phyloP scores from a whole-genome alignment of 2,888 invertebrate genomes.

The Cylloceria caligata region DNA sequence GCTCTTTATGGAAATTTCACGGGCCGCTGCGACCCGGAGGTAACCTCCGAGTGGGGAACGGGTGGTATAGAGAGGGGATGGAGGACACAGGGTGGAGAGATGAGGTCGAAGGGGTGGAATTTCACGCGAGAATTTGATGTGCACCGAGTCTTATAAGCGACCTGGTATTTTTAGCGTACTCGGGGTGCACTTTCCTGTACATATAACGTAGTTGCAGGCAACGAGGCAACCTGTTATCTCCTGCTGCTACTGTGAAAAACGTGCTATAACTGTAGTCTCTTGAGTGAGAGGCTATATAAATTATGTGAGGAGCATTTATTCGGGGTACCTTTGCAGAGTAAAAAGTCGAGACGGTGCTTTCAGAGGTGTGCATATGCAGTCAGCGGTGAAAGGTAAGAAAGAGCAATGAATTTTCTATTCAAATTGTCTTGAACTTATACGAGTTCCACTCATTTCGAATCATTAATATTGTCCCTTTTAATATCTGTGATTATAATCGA shows the following conservation, averaged over 20 bases:
- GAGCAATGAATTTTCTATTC: conserved; percentile 4
- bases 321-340: neutral
- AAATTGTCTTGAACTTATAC: neutral
- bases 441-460: neutral
- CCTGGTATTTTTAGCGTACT: conserved; percentile 53
- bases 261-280: conserved; percentile 14
- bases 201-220: conserved; percentile 34
- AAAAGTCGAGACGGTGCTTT: conserved; percentile 12
- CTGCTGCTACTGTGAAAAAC: conserved; percentile 33
- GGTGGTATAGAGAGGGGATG: conserved; percentile 12
- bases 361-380: neutral
- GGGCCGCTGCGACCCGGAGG: conserved; percentile 75
- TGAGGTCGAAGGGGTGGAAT: conserved; percentile 49
- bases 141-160: conserved; percentile 58
- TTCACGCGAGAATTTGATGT: conserved; percentile 58
- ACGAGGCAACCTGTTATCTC: conserved; percentile 19
- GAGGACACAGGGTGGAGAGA: conserved; percentile 40
- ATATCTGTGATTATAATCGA: too few relatives aligned
- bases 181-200: conserved; percentile 28
- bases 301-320: conserved; percentile 10
- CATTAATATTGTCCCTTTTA: neutral
- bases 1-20: conserved; percentile 83
- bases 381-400: neutral
- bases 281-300: conserved; percentile 12
- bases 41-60: conserved; percentile 34